These are phyloP conservation scores for Cheilosia grossa DNA, from an alignment of 2,888 invertebrate genomes.

Conservation along the genomic window DNA sequence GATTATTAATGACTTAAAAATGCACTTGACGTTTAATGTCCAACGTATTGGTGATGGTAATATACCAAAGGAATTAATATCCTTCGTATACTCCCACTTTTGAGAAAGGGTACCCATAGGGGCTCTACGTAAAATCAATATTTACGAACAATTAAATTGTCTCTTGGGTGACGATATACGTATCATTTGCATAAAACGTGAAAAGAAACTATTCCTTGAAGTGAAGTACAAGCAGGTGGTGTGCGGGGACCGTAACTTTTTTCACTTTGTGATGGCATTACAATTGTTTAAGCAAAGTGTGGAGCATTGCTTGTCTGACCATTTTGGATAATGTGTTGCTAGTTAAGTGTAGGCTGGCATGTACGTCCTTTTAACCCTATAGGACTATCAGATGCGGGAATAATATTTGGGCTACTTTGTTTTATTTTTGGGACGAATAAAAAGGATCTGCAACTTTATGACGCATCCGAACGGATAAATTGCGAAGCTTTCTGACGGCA, in stretches of 20 bases:
- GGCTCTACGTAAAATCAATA: background rate
- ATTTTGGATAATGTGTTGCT: too few relatives aligned
- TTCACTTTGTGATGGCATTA: background rate
- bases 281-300: too few relatives aligned
- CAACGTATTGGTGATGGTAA: conserved; percentile 16
- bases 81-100: background rate
- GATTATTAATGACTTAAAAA: conserved; percentile 64
- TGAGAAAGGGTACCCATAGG: background rate
- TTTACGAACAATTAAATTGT: background rate
- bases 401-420: too few relatives aligned
- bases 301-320: too few relatives aligned
- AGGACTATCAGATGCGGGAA: too few relatives aligned
- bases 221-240: conserved; percentile 5
- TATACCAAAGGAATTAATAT: conserved; percentile 16
- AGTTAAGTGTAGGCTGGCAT: too few relatives aligned
- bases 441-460: too few relatives aligned
- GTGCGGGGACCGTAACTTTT: background rate
- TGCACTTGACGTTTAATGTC: conserved; percentile 41
- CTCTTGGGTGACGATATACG: background rate
- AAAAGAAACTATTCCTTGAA: background rate
- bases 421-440: too few relatives aligned
- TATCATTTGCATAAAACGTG: background rate
- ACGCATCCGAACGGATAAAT: too few relatives aligned
- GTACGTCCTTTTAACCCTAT: too few relatives aligned
- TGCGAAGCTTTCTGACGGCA: too few relatives aligned